These are phyloP conservation scores for Palythoa grandis DNA, from an alignment of 92 coral and sea anemone genomes.

Conservation along the genomic window DNA sequence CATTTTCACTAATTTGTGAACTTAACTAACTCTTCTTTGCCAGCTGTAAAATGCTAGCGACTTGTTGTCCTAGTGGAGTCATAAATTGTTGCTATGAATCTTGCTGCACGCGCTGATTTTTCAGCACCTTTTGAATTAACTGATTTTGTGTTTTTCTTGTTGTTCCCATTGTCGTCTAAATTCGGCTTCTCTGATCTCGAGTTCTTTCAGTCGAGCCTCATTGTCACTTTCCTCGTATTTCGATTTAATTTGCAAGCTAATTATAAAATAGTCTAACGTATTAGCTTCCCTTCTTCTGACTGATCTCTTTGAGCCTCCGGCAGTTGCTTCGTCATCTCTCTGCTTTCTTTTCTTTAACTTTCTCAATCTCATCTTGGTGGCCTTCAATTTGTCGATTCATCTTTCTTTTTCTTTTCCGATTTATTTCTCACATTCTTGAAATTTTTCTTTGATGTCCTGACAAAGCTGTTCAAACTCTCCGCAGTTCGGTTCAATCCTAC, in stretches of 20 bases:
- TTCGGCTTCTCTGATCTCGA: slow-evolving; percentile 15
- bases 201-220: slow-evolving; percentile 24
- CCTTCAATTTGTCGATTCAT: slow-evolving; percentile 55
- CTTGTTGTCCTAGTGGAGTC: slow-evolving; percentile 8
- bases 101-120: slow-evolving; percentile 23
- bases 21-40: not conserved
- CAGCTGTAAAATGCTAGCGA: slow-evolving; percentile 11
- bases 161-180: slow-evolving; percentile 18
- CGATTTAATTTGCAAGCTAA: slow-evolving; percentile 2
- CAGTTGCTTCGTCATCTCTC: not conserved
- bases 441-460: slow-evolving; percentile 50
- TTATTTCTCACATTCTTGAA: slow-evolving; percentile 48
- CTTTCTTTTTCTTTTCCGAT: slow-evolving; percentile 51
- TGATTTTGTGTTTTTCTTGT: slow-evolving; percentile 22
- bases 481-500: slow-evolving; percentile 62
- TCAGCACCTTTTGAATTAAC: slow-evolving; percentile 7
- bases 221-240: slow-evolving; percentile 15
- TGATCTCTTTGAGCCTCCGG: slow-evolving; percentile 25
- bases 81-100: slow-evolving; percentile 10
- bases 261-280: not conserved
- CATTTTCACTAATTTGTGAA: not conserved
- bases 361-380: slow-evolving; percentile 48
- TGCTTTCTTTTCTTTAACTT: slow-evolving; percentile 40
- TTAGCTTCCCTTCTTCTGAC: slow-evolving; percentile 11
- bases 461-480: slow-evolving; percentile 53